Evolutionary conservation across 2,113 vertebrate species (phyloP), one percentile per base, ranked within the genome.

Genomic region (Merops nubicus): DNA sequence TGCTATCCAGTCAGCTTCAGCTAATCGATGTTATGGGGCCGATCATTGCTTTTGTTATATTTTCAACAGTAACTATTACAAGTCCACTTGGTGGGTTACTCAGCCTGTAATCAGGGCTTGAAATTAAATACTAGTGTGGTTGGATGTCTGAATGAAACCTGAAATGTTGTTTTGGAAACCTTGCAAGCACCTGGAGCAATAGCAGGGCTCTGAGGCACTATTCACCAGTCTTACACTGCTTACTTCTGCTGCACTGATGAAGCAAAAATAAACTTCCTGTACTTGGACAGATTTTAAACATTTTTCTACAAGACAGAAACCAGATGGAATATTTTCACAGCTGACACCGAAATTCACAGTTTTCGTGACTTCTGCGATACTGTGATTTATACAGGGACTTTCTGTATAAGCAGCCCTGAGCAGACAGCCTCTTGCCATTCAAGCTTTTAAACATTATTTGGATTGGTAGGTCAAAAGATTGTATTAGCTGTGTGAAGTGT

Each of bases 301-400:
- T 97, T 97, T 97, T 94, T 88, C 90, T 97, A 48, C 47, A 90
- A 97, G 97, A 96, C 95, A 95, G 96, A 97, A 97, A 95, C 90
- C 92, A 97, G 97, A 95, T 95, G 89, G 96, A 95, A 95, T 93
- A 80, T 97, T 97, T 98, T 97, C 95, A 98, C 97, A 98, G 97
- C 95, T 97, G 97, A 97, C 91, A 91, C 65, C 47, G 85, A 89
- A 97, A 97, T 95, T 97, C 94, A 95, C 96, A 96, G 85, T 86
- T 96, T 94, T 96, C 1, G 25, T 91, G 94, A 93, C 93, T 96
- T 93, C 95, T 89, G 63, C 96, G 76, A 89, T 92, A 96, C 11
- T 86, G 79, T 94, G 96, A 97, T 97, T 97, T 97, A 92, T 95
- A 77, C 80, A 91, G 95, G 91, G 92, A 62, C 92, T 96, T 92